These are phyloP conservation scores for Sminthurides aquaticus DNA, from an alignment of 2,888 invertebrate genomes.

Conservation along the genomic window DNA sequence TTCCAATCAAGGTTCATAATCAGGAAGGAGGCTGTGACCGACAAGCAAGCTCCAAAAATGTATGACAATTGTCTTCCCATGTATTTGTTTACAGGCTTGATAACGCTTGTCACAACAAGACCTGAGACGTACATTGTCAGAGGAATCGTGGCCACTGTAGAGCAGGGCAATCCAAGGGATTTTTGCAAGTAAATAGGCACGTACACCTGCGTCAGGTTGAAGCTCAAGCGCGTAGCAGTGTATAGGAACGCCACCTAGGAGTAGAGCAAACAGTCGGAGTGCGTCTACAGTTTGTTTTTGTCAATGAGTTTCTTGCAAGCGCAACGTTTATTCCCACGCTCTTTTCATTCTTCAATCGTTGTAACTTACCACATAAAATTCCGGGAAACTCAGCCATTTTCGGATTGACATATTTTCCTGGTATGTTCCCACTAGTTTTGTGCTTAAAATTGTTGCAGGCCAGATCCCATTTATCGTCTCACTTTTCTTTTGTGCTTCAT, in stretches of 20 bases:
- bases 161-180: conserved; percentile 64
- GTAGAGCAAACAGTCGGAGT: conserved; percentile 9
- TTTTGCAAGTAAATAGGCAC: conserved; percentile 78
- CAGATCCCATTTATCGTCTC: conserved; percentile 29
- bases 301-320: too few relatives aligned
- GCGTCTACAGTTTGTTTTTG: too few relatives aligned
- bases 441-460: conserved; percentile 25
- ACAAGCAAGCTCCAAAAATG: conserved; percentile 59
- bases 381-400: conserved; percentile 38
- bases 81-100: conserved; percentile 60
- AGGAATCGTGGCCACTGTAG: conserved; percentile 70
- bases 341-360: not conserved
- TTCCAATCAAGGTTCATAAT: conserved; percentile 57
- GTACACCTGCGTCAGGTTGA: conserved; percentile 77
- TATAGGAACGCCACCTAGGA: conserved; percentile 70
- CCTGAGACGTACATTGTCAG: conserved; percentile 77
- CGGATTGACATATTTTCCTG: conserved; percentile 29
- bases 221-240: conserved; percentile 75
- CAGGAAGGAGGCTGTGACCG: conserved; percentile 61
- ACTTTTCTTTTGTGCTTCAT: conserved; percentile 19
- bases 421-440: conserved; percentile 28
- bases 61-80: conserved; percentile 63
- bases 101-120: conserved; percentile 64
- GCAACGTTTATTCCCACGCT: too few relatives aligned
- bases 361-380: conserved; percentile 32